Conservation (phyloP, 2,888 invertebrate genomes). For the Aphidoletes aphidimyza region DNA sequence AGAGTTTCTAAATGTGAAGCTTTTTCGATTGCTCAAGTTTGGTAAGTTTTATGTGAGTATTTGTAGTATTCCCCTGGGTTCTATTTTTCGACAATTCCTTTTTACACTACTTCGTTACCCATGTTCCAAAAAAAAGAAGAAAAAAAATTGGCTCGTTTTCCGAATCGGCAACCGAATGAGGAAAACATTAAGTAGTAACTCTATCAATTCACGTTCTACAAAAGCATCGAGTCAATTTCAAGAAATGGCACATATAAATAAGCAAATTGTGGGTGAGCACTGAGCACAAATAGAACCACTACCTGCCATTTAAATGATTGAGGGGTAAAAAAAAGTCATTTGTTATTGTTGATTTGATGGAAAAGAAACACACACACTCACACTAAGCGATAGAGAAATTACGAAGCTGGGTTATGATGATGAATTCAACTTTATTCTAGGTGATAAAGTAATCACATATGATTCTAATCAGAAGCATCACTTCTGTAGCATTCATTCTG, state of each 20-base stretch:
- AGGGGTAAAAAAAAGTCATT: too few relatives aligned
- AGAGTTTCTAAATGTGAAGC: too few relatives aligned
- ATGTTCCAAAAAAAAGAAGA: background rate
- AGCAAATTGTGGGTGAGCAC: background rate
- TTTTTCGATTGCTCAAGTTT: too few relatives aligned
- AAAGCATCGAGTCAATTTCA: background rate
- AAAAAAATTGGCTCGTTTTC: constrained; percentile 1
- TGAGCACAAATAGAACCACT: background rate
- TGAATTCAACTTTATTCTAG: background rate
- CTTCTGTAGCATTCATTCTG: background rate
- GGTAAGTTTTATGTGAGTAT: too few relatives aligned
- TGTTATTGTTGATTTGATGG: too few relatives aligned
- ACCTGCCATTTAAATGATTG: background rate
- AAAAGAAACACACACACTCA: background rate
- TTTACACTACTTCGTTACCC: background rate
- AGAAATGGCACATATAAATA: background rate
- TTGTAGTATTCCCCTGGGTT: too few relatives aligned
- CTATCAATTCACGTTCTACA: background rate
- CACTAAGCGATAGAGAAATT: background rate
- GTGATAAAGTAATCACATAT: background rate
- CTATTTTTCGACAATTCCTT: background rate
- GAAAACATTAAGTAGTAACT: background rate
- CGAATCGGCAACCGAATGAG: background rate
- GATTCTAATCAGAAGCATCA: background rate
- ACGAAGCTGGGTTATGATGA: background rate